Conservation (phyloP, 2,888 invertebrate genomes). For the Rotaria socialis region DNA sequence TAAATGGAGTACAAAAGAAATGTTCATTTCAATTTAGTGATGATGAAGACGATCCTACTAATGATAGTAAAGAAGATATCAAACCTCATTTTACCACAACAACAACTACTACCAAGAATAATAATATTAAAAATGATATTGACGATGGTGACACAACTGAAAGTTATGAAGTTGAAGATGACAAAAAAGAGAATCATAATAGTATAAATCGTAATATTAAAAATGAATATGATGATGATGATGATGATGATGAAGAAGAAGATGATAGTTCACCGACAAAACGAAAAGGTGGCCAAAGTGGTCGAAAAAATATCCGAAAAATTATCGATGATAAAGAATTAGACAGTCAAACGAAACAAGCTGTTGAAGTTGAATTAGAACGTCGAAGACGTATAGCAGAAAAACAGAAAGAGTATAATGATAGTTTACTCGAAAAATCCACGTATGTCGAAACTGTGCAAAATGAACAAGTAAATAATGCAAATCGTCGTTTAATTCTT, state of each 20-base stretch:
- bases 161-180: constrained; percentile 14
- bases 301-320: constrained; percentile 34
- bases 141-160: not conserved
- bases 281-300: not conserved
- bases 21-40: constrained; percentile 13
- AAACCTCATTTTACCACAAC: too few relatives aligned
- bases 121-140: not conserved
- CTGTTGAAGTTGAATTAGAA: constrained; percentile 42
- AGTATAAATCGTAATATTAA: not conserved
- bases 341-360: constrained; percentile 37
- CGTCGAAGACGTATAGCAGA: constrained; percentile 42
- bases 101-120: not conserved
- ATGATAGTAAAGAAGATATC: not conserved
- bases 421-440: not conserved
- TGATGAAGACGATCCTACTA: not conserved
- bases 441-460: not conserved
- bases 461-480: not conserved
- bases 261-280: constrained; percentile 2
- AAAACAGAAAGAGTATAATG: constrained; percentile 33
- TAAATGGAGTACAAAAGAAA: not conserved
- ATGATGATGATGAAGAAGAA: constrained; percentile 24
- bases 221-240: constrained; percentile 8
- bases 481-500: constrained; percentile 22
- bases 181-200: not conserved
- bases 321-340: constrained; percentile 43